Base-by-base conservation (phyloP, 2,888 invertebrate genomes). In the Adelphocoris suturalis region DNA sequence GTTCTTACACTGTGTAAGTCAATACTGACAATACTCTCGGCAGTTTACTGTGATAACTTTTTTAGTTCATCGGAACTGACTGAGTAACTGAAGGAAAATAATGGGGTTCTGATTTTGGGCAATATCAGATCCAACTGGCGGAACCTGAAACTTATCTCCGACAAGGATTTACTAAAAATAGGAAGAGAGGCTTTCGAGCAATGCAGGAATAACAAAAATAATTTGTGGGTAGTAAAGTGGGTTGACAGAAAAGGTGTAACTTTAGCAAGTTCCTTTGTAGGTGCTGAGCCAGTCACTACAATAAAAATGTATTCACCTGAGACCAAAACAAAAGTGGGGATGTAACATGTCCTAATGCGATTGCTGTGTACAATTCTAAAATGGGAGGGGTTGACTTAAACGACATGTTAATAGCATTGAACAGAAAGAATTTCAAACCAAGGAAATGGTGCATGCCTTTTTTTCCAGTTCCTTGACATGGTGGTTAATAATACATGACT, bases 181-280 rank as follows among this genome's bases (percentile, higher is more conserved):
- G 78, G 75, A 48, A 89, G 91, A 61, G 91, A 91, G 13, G 89
- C 88, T 57, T 91, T 86, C 90, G 86, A 91, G 23, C 28, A 91
- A 12, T 86, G 55, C n/a, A 82, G 78, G 47, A 91, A 91, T 76
- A 86, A 90, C 37, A 68, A 85, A 1, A 88, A 89, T 80, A 90
- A 86, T 76, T 27, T 92, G 0, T 81, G 90, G 28, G 90, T 87
- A 27, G 91, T 91, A 5, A 90, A 90, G 89, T 92, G 91, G 91
- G 88, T 90, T 12, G 91, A 91, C 86, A 78, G 23, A 16, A 92
- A 91, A 57, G 75, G 90, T 81, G 92, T 92, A 1, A 91, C 89
- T 19, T 90, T 91, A 68, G 61, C 89, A 27, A 91, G 91, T 48
- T 90, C 91, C 47, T 91, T 89, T 89, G 90, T 90, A 55, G n/a